phyloP scores from a whole-genome alignment of 2,888 invertebrate genomes.

The Oscheius onirici region DNA sequence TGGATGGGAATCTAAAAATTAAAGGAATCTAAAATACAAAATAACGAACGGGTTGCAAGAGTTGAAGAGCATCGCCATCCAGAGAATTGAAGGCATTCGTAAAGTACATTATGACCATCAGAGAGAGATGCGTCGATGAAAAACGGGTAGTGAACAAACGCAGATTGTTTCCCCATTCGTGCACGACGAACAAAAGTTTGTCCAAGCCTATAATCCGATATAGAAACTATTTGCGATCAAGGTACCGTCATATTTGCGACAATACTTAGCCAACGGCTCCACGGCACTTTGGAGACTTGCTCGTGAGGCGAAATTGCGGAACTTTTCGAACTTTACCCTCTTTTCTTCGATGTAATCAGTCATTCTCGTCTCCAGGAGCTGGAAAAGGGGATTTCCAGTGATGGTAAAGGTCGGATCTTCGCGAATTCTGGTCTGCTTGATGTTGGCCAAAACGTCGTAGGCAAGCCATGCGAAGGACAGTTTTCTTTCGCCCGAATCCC shows the following conservation, averaged over 20 bases:
- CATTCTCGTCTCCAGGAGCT: slow-evolving; percentile 39
- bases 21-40: slow-evolving; percentile 3
- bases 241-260: slow-evolving; percentile 30
- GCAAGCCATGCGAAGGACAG: slow-evolving; percentile 66
- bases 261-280: slow-evolving; percentile 20
- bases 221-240: background rate
- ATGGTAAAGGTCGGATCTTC: background rate
- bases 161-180: slow-evolving; percentile 39
- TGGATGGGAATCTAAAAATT: background rate
- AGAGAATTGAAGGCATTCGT: slow-evolving; percentile 27
- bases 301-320: slow-evolving; percentile 19
- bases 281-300: background rate
- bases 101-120: slow-evolving; percentile 42
- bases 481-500: slow-evolving; percentile 35
- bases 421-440: slow-evolving; percentile 36
- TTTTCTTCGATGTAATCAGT: slow-evolving; percentile 41
- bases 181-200: slow-evolving; percentile 38
- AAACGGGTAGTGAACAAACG: slow-evolving; percentile 36
- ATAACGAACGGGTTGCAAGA: slow-evolving; percentile 14
- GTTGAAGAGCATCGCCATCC: slow-evolving; percentile 12
- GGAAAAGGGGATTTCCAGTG: slow-evolving; percentile 11
- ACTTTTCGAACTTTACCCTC: slow-evolving; percentile 10
- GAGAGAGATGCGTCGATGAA: slow-evolving; percentile 36
- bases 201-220: slow-evolving; percentile 38
- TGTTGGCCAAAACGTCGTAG: slow-evolving; percentile 55